A percentile compares a stretch with the other conserved stretches of the same genome.
phyloP scores from a whole-genome alignment of 2,888 invertebrate species.

The Coleophora flavipennella region DNA sequence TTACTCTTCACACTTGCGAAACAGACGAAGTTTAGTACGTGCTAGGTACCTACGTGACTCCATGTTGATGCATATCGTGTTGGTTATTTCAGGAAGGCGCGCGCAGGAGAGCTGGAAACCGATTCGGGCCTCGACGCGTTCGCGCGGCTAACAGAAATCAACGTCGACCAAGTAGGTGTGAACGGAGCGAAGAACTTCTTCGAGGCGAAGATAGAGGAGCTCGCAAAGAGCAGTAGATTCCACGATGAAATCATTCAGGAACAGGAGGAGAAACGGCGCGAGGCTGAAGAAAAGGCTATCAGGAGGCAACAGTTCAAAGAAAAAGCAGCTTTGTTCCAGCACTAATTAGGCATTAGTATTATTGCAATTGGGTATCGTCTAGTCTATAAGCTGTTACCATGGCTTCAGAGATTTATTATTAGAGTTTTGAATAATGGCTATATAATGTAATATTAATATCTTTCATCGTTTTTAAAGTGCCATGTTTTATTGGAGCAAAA shows the following conservation, averaged over 20 bases:
- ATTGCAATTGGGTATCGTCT: conserved; percentile 29
- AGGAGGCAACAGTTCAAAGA: conserved; percentile 89
- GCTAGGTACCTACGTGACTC: no score
- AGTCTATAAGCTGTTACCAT: conserved; percentile 68
- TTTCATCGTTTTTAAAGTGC: no score
- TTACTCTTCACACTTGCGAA: no score
- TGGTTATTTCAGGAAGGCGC: conserved; percentile 80
- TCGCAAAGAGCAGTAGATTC: conserved; percentile 87
- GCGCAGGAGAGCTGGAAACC: conserved; percentile 89
- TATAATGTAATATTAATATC: no score
- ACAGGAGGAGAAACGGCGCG: conserved; percentile 88
- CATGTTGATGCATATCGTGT: conserved; percentile 1
- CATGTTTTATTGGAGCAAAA: no score
- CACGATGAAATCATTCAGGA: conserved; percentile 94
- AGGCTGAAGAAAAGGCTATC: conserved; percentile 87
- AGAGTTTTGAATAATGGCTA: no score
- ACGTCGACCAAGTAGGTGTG: conserved; percentile 95
- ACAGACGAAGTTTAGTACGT: no score
- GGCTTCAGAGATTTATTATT: conserved; percentile 25
- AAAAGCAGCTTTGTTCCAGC: conserved; percentile 86
- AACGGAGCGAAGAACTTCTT: conserved; percentile 96
- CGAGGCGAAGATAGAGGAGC: conserved; percentile 94
- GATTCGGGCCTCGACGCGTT: conserved; percentile 91
- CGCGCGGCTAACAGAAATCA: conserved; percentile 90
- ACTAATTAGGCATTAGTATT: conserved; percentile 30